These are phyloP conservation scores for Strigops habroptila DNA, from an alignment of 2,113 vertebrate species.

Conservation along the genomic window DNA sequence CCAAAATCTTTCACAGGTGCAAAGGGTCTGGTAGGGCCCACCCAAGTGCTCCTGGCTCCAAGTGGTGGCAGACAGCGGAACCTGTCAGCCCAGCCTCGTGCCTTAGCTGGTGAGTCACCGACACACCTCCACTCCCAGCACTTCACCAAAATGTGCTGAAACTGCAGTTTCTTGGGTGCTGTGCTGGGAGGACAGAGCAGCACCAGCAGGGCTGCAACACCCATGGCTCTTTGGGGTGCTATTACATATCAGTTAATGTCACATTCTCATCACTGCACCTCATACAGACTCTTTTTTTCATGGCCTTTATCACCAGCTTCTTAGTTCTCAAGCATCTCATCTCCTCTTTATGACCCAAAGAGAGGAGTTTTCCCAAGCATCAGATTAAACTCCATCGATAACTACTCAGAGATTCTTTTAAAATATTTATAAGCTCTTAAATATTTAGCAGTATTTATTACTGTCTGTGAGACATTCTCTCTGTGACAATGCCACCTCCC, in stretches of 20 bases:
- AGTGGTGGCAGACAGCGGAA: fast-evolving
- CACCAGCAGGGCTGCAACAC: neutral
- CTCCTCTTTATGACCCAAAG: neutral
- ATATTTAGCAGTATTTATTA: conserved; percentile 53
- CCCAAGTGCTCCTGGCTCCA: neutral
- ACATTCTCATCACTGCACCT: neutral
- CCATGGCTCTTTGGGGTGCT: neutral
- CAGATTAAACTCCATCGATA: conserved; percentile 29
- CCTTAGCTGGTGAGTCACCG: fast-evolving
- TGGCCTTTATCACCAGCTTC: neutral
- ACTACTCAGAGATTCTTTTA: conserved; percentile 8
- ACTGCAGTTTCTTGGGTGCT: neutral
- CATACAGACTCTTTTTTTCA: neutral
- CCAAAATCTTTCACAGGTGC: neutral
- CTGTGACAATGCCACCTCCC: neutral
- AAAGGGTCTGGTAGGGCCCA: neutral
- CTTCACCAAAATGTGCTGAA: neutral
- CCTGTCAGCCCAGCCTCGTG: neutral
- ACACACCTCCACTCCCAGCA: neutral
- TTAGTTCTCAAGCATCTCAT: neutral
- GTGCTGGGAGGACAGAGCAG: neutral
- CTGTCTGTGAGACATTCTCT: neutral
- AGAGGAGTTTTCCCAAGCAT: neutral
- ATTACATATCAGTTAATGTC: neutral
- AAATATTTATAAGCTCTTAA: conserved; percentile 58